A percentile compares a stretch with the other conserved stretches of the same genome.
Conservation (phyloP, 1,140 invertebrate genomes). For the Pachypeltis micranthus region DNA sequence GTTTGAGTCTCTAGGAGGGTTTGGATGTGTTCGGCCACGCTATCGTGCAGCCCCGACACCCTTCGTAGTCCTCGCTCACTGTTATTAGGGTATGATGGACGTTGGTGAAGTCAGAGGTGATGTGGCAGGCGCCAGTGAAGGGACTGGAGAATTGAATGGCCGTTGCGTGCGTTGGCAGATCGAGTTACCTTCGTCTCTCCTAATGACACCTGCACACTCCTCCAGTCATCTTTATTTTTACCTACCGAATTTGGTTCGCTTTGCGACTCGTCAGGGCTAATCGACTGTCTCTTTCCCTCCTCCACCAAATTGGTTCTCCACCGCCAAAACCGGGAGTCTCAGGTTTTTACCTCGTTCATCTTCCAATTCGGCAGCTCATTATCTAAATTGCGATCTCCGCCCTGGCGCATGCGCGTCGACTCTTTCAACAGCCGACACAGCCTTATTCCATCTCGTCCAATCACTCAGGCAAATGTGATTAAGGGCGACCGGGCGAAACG, state of each 20-base stretch:
- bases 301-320: no score
- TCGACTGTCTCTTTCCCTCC: background rate
- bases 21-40: background rate
- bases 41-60: background rate
- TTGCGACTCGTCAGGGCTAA: background rate
- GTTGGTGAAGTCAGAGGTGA: background rate
- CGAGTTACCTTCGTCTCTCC: background rate
- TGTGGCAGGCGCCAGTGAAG: no score
- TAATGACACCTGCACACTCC: conserved; percentile 6
- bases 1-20: no score
- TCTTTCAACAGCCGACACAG: background rate
- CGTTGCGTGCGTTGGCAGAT: conserved; percentile 1
- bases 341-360: conserved; percentile 4
- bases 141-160: no score
- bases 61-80: background rate
- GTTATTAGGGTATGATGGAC: conserved; percentile 3
- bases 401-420: background rate
- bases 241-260: background rate
- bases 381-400: conserved; percentile 8
- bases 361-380: background rate
- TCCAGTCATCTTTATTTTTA: background rate
- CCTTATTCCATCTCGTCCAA: conserved; percentile 11
- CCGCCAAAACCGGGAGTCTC: background rate
- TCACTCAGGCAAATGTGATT: conserved; percentile 8
- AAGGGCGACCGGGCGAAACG: background rate